Evolutionary conservation across 1,140 invertebrate genomes (phyloP).

Genomic region (Xylocopa sonorina): DNA sequence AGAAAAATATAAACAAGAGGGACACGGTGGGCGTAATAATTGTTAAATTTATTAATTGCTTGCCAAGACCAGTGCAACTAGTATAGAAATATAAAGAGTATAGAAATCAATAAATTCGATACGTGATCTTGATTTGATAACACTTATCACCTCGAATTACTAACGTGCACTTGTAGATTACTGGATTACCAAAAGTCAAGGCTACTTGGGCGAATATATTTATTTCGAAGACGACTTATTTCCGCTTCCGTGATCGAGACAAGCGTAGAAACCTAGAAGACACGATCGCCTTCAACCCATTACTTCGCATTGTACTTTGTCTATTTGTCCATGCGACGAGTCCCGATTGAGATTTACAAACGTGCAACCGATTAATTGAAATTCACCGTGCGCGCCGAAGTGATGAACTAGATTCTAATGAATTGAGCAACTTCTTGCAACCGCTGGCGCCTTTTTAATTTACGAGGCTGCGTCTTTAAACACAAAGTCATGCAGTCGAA

Average conservation of each 20-base stretch:
- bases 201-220: neutral
- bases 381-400: neutral
- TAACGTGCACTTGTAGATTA: neutral
- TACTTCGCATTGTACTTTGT: neutral
- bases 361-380: neutral
- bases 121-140: neutral
- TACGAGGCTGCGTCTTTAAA: neutral
- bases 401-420: neutral
- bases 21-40: too few relatives aligned
- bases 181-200: neutral
- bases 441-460: neutral
- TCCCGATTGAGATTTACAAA: neutral
- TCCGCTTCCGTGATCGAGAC: neutral
- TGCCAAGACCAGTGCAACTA: neutral
- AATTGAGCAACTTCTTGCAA: conserved; percentile 13
- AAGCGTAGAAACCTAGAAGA: too few relatives aligned
- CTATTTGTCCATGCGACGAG: too few relatives aligned
- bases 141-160: neutral
- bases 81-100: too few relatives aligned
- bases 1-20: too few relatives aligned
- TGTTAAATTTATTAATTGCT: too few relatives aligned
- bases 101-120: conserved; percentile 7
- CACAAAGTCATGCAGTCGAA: neutral
- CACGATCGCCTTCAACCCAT: neutral
- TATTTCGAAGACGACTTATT: neutral